Percentiles rank a stretch among this genome's conserved stretches.
Evolutionary conservation across 2,113 vertebrate species (phyloP).

Genomic region (Colistium nudipinnis): DNA sequence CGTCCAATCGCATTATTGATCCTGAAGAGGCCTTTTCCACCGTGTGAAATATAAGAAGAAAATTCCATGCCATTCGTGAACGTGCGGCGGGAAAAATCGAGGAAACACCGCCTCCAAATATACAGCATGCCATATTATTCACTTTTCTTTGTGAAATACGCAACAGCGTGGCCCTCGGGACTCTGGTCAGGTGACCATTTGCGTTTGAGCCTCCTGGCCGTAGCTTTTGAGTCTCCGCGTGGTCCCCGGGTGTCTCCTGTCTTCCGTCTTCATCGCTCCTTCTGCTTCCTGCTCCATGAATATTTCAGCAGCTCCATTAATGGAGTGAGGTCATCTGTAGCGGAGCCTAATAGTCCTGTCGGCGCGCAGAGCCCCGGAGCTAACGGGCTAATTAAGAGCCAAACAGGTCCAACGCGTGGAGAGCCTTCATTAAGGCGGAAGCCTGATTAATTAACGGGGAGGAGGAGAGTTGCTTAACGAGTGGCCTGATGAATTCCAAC

Average conservation of each 20-base stretch:
- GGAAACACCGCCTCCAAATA: no score
- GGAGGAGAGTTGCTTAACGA: slow-evolving; percentile 60
- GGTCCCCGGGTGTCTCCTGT: slow-evolving; percentile 51
- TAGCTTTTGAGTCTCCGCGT: slow-evolving; percentile 60
- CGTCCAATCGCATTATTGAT: no score
- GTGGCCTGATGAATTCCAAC: slow-evolving; percentile 66
- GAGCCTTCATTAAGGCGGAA: slow-evolving; percentile 70
- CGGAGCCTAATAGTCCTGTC: slow-evolving; percentile 64
- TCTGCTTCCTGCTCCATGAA: slow-evolving; percentile 76
- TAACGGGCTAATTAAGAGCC: slow-evolving; percentile 70
- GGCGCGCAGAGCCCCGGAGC: slow-evolving; percentile 52
- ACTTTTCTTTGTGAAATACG: no score
- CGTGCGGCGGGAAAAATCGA: no score
- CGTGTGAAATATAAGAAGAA: no score
- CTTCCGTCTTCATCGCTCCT: slow-evolving; percentile 64
- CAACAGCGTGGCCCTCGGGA: no score
- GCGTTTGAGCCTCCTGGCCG: no score
- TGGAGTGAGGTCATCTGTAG: slow-evolving; percentile 61
- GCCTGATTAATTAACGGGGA: slow-evolving; percentile 71
- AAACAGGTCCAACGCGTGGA: slow-evolving; percentile 76
- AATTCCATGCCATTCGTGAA: no score
- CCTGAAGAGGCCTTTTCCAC: no score
- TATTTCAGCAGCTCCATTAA: slow-evolving; percentile 76
- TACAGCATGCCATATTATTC: no score
- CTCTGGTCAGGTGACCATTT: no score